Evolutionary conservation across 2,113 vertebrate genomes (phyloP), one percentile per base, ranked within the genome.

Genomic region (Prochilodus magdalenae): DNA sequence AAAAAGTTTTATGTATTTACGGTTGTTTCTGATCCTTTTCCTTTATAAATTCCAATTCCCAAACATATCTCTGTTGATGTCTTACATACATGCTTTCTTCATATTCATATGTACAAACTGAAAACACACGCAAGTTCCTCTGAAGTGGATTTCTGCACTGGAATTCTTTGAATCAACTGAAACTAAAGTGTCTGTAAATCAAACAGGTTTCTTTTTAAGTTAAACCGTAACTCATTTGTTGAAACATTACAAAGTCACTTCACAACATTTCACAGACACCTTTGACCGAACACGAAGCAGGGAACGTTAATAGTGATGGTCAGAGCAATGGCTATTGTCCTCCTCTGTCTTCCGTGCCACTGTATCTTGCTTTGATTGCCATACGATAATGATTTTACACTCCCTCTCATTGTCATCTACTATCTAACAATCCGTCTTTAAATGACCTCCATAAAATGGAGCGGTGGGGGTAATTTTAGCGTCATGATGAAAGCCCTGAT

Each of bases 361-460:
- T 30, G 14, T 63, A 33, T 49, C 47, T 66, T 60, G 10, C n/a
- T 13, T 66, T 81, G 67, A 27, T 14, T 66, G 71, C 71, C 20
- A 27, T 20, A 30, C 16, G 29, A 16, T 81, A 65, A 74, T 27
- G 60, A 55, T 6, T 81, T 63, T 65, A 73, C 49, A 63, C 20
- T 27, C 78, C 16, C 36, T 63, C 2, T 12, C 69, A 44, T 36
- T 44, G 36, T 26, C 57, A 40, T 76, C n/a, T 27, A 22, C 30
- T 36, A 29, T 40, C 11, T 15, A 18, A 65, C 11, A 6, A 8
- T 66, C 5, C 62, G 18, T 67, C 55, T 57, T 14, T 83, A 47
- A 40, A 62, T 40, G 30, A 72, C 65, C 27, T 53, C 59, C 36
- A 62, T 72, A 63, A 53, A 83, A 83, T 47, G 40, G 2, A 4